Base-by-base conservation (phyloP, 2,113 vertebrate genomes). In the Gallinago paraguaiae region DNA sequence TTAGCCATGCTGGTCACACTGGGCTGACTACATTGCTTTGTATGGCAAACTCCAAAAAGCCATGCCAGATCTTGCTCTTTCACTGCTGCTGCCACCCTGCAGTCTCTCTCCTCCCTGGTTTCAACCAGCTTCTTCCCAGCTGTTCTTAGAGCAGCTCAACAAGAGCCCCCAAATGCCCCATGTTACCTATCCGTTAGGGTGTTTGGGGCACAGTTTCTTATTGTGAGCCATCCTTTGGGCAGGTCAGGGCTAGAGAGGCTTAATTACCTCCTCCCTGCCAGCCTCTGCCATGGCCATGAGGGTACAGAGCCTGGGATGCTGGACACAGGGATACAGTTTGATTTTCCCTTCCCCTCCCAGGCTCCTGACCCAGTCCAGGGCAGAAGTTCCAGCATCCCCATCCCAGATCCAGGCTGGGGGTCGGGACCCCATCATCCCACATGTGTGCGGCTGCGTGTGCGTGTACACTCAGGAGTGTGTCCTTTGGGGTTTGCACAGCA, bases 401-500 rank as follows among this genome's bases (percentile, higher is more conserved):
- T 78, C 27, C 33, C 3, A 4, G 27, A 64, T 76, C 33, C 2
- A 2, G 54, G 43, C 50, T 16, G 80, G n/a, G 88, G 79, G 39
- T 83, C 22, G 2, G 86, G 75, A 24, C 86, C 84, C 70, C 9
- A 3, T 90, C 71, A 48, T 79, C 71, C 61, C 2, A 0, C 4
- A 3, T 39, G 41, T 17, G 71, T 90, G 81, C 0, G 3, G 77
- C 56, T n/a, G 56, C 14, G 1, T 72, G 83, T 82, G 91, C 7
- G 1, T 70, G 80, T 60, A 85, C 67, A 11, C 88, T 91, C 31
- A 4, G 93, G 54, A 95, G 93, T 8, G 81, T 2, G 39, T 94
- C 96, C 93, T 85, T 81, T 30, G 85, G 95, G 93, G 71, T 95
- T 89, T 88, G 91, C 89, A 92, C 46, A 97, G 96, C 96, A 95